A percentile compares a stretch with the other conserved stretches of the same genome.
phyloP scores from a whole-genome alignment of 2,888 invertebrate genomes.

The Orchestes rusci region DNA sequence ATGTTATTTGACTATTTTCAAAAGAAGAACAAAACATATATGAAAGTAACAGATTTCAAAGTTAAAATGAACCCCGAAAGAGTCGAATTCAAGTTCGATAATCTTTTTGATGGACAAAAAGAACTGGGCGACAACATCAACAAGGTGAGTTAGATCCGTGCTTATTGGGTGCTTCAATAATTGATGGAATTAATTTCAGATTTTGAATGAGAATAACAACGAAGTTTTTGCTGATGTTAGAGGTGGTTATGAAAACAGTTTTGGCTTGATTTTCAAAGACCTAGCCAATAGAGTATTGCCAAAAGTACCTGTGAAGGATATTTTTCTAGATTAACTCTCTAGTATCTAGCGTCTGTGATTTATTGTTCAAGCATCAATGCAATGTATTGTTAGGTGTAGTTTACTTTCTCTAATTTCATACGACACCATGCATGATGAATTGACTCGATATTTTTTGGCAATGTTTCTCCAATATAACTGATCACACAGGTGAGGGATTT shows the following conservation, averaged over 20 bases:
- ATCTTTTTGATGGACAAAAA: conserved; percentile 48
- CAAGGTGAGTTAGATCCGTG: conserved; percentile 20
- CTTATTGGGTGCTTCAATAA: background rate
- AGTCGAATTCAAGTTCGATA: conserved; percentile 57
- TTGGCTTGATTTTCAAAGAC: conserved; percentile 59
- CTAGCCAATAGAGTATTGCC: conserved; percentile 61
- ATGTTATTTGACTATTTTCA: conserved; percentile 55
- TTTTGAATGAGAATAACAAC: conserved; percentile 39
- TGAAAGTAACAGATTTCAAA: conserved; percentile 56
- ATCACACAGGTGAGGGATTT: too few relatives aligned
- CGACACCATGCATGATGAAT: too few relatives aligned
- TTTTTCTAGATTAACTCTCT: conserved; percentile 36
- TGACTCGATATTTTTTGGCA: too few relatives aligned
- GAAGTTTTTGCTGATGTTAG: conserved; percentile 47
- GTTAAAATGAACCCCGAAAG: conserved; percentile 56
- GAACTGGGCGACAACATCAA: conserved; percentile 36
- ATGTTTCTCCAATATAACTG: too few relatives aligned
- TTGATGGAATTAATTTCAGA: conserved; percentile 5
- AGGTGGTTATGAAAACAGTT: conserved; percentile 59
- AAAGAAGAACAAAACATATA: conserved; percentile 56
- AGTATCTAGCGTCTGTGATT: too few relatives aligned
- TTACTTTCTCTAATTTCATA: too few relatives aligned
- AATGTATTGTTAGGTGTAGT: too few relatives aligned
- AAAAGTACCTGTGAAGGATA: conserved; percentile 58
- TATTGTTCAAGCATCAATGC: too few relatives aligned